Conservation (phyloP, 2,888 invertebrate species). For the Chaetogeoica ovagalla region DNA sequence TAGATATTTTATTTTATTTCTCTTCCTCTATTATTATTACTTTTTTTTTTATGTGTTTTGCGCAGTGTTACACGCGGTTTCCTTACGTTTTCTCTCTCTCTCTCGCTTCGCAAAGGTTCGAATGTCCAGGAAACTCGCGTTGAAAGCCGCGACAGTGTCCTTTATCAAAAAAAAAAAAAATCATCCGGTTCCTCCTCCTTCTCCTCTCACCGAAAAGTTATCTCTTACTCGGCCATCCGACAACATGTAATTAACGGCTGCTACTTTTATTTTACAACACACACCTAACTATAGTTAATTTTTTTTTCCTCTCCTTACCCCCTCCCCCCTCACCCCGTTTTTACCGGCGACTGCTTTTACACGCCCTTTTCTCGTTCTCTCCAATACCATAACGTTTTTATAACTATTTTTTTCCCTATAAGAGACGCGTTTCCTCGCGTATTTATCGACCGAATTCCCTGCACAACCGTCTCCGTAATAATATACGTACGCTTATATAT, state of each 20-base stretch:
- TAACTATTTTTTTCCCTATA: slow-evolving; percentile 23
- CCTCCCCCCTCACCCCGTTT: too few relatives aligned
- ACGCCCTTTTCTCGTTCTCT: neutral
- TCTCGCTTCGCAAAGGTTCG: slow-evolving; percentile 7
- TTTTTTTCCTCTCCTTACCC: neutral
- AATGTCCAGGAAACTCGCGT: neutral
- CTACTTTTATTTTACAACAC: neutral
- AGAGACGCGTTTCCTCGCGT: slow-evolving; percentile 10
- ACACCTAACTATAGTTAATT: neutral
- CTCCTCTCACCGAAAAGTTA: neutral
- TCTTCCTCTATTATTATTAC: too few relatives aligned
- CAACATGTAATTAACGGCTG: slow-evolving; percentile 32
- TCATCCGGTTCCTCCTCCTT: neutral
- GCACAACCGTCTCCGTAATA: neutral
- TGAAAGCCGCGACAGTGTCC: neutral
- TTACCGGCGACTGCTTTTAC: neutral
- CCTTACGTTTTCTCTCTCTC: neutral
- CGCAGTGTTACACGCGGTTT: neutral
- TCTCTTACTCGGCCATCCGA: slow-evolving; percentile 23
- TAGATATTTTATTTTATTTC: neutral
- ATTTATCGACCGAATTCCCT: slow-evolving; percentile 36
- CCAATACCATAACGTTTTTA: neutral
- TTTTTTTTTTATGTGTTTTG: too few relatives aligned
- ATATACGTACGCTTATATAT: too few relatives aligned
- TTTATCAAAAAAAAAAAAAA: slow-evolving; percentile 32